Conservation (phyloP, 2,113 vertebrate genomes). For the Blennius ocellaris region DNA sequence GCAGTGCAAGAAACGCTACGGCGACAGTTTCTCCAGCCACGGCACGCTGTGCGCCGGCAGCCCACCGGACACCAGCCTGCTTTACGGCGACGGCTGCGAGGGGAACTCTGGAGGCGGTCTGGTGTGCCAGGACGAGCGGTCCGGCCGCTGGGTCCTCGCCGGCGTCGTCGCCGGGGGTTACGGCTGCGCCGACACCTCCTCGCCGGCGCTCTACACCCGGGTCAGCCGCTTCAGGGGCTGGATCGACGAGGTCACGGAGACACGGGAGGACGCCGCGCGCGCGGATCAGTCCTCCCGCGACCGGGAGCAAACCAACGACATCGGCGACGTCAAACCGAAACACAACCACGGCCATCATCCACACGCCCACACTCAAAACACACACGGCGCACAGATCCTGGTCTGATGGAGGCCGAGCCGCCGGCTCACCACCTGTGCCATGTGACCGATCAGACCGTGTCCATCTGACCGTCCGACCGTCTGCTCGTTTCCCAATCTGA, state of each 20-base stretch:
- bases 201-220: constrained; percentile 89
- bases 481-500: constrained; percentile 42
- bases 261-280: neutral
- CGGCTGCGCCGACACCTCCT: constrained; percentile 88
- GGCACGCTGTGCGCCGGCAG: constrained; percentile 91
- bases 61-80: constrained; percentile 86
- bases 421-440: constrained; percentile 73
- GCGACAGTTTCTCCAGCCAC: constrained; percentile 88
- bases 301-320: constrained; percentile 40
- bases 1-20: constrained; percentile 87
- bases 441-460: too few relatives aligned
- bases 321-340: constrained; percentile 42
- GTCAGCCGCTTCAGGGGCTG: constrained; percentile 89
- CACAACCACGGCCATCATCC: constrained; percentile 42
- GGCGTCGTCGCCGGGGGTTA: constrained; percentile 91
- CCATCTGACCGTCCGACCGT: too few relatives aligned
- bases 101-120: constrained; percentile 92
- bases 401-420: constrained; percentile 56
- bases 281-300: neutral
- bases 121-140: constrained; percentile 83
- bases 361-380: constrained; percentile 40
- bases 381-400: constrained; percentile 37
- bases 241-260: constrained; percentile 85
- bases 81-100: constrained; percentile 85
- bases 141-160: constrained; percentile 87